Evolutionary conservation across 2,797 vertebrate genomes (phyloP), one percentile per base, ranked within the genome.

Genomic region (Danio tinwini): DNA sequence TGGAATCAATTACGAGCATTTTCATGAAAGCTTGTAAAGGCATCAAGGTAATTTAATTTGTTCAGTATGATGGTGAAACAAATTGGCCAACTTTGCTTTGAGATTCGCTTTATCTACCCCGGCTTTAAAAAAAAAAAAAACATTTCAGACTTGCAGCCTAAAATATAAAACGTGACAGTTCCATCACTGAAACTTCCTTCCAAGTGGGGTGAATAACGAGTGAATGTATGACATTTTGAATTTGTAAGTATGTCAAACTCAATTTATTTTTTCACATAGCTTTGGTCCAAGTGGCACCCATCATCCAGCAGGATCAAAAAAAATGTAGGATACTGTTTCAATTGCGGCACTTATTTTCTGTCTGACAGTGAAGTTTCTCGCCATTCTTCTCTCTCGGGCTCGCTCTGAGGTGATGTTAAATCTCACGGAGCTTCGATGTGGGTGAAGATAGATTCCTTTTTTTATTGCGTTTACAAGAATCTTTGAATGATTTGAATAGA

Each of bases 241-340:
- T 52, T n/a, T 78, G 39, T n/a, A 78, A 29, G 67, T 11, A 70
- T 78, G 17, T n/a, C 37, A 62, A 78, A 71, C 29, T 50, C 14
- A 21, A 62, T 78, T 53, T 62, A 61, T 61, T 71, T 71, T 71
- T 42, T 29, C 37, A 9, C 47, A 44, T 44, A 12, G 17, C 14
- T 71, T 3, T 63, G 49, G 58, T 50, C 17, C 55, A 70, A 44
- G 45, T 53, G 47, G 9, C 39, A 52, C 39, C 19, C 58, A 53
- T 45, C 56, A 42, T 71, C 17, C 56, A 53, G 56, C 47, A 45
- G 47, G 67, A 71, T 71, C 37, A 70, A 29, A 70, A 63, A 75
- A 49, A 21, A 71, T 1, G 5, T 42, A 13, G n/a, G 45, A 21
- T 17, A 53, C 19, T 55, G 14, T 37, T 78, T 71, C 19, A 79